A percentile compares a stretch with the other conserved stretches of the same genome.
Evolutionary conservation across 1,140 invertebrate species (phyloP).

Genomic region (Zelostemma sp.): DNA sequence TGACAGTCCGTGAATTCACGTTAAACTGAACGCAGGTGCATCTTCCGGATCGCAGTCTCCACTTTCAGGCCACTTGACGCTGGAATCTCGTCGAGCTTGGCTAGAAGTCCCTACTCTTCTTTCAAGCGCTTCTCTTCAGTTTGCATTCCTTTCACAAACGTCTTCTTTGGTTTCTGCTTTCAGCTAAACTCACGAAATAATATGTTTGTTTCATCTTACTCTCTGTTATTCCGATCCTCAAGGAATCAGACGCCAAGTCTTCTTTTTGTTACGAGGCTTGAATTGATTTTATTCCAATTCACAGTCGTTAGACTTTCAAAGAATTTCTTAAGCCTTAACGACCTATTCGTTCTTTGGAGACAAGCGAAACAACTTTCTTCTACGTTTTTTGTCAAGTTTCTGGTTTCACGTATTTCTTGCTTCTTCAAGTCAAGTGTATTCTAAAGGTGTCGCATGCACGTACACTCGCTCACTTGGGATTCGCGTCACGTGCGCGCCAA

Average conservation of each 20-base stretch:
- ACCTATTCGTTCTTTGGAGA: constrained; percentile 28
- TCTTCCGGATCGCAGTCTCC: neutral
- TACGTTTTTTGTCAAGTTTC: constrained; percentile 35
- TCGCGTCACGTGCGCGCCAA: constrained; percentile 59
- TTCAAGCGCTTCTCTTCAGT: constrained; percentile 9
- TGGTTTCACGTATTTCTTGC: constrained; percentile 38
- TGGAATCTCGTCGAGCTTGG: constrained; percentile 11
- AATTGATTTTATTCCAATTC: too few relatives aligned
- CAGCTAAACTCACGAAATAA: neutral
- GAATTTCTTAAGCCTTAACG: constrained; percentile 12
- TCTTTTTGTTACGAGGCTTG: too few relatives aligned
- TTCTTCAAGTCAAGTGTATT: constrained; percentile 39
- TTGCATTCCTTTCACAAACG: constrained; percentile 4
- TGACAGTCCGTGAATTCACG: constrained; percentile 10
- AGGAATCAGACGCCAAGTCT: too few relatives aligned
- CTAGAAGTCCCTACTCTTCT: constrained; percentile 10
- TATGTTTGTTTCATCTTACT: neutral
- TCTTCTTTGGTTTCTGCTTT: constrained; percentile 2
- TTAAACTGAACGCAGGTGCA: constrained; percentile 11
- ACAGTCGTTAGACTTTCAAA: too few relatives aligned
- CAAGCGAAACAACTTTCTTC: constrained; percentile 36
- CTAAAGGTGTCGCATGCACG: constrained; percentile 55
- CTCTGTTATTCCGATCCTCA: too few relatives aligned
- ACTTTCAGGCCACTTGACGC: constrained; percentile 16
- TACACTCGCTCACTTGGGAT: constrained; percentile 52